Evolutionary conservation across 2,888 invertebrate species (phyloP).

Genomic region (Heteropelma amictum): DNA sequence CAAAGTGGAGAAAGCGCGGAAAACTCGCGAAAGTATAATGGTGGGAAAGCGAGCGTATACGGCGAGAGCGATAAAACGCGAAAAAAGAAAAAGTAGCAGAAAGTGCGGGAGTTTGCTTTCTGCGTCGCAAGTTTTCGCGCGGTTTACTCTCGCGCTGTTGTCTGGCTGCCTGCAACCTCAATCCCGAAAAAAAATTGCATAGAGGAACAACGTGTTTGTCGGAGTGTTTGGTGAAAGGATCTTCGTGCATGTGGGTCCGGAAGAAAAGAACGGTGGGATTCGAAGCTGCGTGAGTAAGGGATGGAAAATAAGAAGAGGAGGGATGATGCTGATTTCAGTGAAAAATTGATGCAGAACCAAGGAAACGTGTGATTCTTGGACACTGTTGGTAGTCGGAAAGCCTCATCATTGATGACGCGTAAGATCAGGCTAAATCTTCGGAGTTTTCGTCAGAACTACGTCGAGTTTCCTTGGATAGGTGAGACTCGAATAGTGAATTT

Average conservation of each 20-base stretch:
- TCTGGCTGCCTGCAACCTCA: background rate
- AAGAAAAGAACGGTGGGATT: too few species aligned
- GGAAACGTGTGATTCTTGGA: too few species aligned
- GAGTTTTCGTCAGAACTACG: background rate
- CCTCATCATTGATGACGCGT: too few species aligned
- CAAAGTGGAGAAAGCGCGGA: constrained; percentile 34
- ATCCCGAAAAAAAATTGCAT: background rate
- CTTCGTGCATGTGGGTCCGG: too few species aligned
- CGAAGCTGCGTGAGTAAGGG: too few species aligned
- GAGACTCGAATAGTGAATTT: too few species aligned
- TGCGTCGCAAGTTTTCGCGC: background rate
- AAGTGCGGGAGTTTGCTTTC: background rate
- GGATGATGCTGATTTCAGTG: too few species aligned
- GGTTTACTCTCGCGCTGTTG: background rate
- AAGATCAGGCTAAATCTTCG: too few species aligned
- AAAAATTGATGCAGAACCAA: too few species aligned
- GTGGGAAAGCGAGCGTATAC: constrained; percentile 10
- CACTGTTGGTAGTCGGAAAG: too few species aligned
- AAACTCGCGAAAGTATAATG: constrained; percentile 32
- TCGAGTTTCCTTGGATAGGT: background rate
- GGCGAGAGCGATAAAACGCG: constrained; percentile 12
- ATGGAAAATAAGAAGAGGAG: too few species aligned
- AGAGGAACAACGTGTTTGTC: background rate
- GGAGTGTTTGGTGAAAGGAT: too few species aligned
- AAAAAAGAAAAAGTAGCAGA: background rate